These are phyloP conservation scores for Ceratina japonica DNA, from an alignment of 1,140 invertebrate genomes.

Conservation along the genomic window DNA sequence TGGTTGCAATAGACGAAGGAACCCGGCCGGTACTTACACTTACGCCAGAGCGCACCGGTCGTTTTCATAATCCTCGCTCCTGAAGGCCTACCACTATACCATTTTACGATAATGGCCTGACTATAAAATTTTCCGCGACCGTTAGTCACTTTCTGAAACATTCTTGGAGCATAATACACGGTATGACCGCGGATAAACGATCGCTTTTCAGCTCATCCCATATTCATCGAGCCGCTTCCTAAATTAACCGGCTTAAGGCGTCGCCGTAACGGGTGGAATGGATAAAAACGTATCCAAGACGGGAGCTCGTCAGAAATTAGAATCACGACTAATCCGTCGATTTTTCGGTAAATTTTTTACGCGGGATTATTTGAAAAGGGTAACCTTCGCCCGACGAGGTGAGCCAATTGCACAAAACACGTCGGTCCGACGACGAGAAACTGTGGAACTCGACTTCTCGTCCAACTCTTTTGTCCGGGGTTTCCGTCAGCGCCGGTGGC, in stretches of 20 bases:
- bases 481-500: neutral
- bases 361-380: too few species aligned
- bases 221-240: too few species aligned
- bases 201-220: conserved; percentile 5
- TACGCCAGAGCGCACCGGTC: neutral
- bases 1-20: too few species aligned
- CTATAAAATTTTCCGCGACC: conserved; percentile 42
- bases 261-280: too few species aligned
- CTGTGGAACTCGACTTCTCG: neutral
- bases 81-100: conserved; percentile 41
- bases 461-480: neutral
- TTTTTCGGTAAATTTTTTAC: too few species aligned
- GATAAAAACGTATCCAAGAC: too few species aligned
- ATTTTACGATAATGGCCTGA: conserved; percentile 48
- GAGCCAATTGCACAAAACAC: neutral
- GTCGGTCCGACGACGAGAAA: conserved; percentile 14
- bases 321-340: too few species aligned
- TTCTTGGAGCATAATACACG: conserved; percentile 6
- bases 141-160: conserved; percentile 32
- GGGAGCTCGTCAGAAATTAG: too few species aligned
- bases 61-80: conserved; percentile 43
- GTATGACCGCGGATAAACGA: neutral
- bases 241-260: too few species aligned
- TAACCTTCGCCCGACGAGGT: neutral
- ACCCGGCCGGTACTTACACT: conserved; percentile 31